Evolutionary conservation across 2,888 invertebrate genomes (phyloP).

Genomic region (Rhaphigaster nebulosa): DNA sequence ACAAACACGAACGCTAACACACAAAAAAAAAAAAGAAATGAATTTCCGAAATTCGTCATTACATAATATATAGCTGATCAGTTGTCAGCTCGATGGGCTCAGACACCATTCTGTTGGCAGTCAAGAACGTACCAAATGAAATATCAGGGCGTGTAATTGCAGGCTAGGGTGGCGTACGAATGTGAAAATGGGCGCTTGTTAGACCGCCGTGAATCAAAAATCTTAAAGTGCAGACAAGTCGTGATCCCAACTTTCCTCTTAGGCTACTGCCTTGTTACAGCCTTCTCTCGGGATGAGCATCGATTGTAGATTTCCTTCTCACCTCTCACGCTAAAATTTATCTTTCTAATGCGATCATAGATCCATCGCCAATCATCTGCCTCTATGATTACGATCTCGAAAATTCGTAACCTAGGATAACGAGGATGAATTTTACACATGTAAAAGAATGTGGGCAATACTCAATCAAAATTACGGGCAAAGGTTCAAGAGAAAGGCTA

Average conservation of each 20-base stretch:
- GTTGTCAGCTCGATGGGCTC: not conserved
- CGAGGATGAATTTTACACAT: not conserved
- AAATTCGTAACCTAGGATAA: not conserved
- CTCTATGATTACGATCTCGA: not conserved
- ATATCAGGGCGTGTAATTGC: conserved; percentile 26
- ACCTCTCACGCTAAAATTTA: not conserved
- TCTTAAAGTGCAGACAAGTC: conserved; percentile 23
- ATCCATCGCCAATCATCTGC: not conserved
- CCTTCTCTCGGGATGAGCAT: not conserved
- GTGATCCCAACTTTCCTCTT: not conserved
- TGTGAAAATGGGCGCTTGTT: conserved; percentile 22
- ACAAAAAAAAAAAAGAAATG: not conserved
- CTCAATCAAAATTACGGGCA: not conserved
- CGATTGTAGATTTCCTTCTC: not conserved
- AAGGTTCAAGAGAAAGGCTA: not conserved
- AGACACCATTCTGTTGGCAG: not conserved
- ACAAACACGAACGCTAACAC: not conserved
- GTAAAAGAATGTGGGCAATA: not conserved
- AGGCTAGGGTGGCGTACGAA: not conserved
- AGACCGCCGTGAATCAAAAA: not conserved
- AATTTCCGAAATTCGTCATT: not conserved
- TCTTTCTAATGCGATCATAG: not conserved
- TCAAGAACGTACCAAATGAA: not conserved
- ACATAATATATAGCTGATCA: not conserved
- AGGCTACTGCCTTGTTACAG: not conserved